Conservation (phyloP, 2,113 vertebrate genomes). For the Mustela lutreola region DNA sequence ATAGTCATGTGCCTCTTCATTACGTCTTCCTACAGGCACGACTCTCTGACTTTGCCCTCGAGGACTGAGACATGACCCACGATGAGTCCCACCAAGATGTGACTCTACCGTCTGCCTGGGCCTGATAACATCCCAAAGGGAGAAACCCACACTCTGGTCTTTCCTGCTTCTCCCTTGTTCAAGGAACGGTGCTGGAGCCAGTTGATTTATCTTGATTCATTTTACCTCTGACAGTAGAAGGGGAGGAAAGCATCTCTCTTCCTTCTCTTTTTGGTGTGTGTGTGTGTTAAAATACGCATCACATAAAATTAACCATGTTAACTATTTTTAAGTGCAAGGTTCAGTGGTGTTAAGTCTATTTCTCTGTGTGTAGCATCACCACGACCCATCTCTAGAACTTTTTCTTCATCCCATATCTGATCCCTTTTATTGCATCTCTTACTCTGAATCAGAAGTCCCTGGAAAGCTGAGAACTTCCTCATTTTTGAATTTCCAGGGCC, state of each 20-base stretch:
- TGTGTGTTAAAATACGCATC: background rate
- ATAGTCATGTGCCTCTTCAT: background rate
- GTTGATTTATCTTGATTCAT: constrained; percentile 11
- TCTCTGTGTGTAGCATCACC: too few species aligned
- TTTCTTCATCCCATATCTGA: background rate
- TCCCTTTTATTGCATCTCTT: background rate
- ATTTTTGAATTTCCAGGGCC: background rate
- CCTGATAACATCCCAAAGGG: background rate
- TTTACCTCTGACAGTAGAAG: constrained; percentile 14
- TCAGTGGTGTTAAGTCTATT: background rate
- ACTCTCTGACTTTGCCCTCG: background rate
- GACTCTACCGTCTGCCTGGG: background rate
- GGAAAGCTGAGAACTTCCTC: background rate
- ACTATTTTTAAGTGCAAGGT: background rate
- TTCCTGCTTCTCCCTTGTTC: background rate
- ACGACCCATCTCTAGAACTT: background rate
- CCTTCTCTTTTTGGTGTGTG: background rate
- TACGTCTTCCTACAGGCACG: background rate
- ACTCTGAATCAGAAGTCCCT: background rate
- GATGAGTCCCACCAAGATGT: background rate
- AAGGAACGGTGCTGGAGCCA: background rate
- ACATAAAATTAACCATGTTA: background rate
- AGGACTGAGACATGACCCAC: background rate
- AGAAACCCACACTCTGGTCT: background rate
- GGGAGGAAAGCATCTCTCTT: background rate